A percentile compares a stretch with the other conserved stretches of the same genome.
Evolutionary conservation across 2,113 vertebrate species (phyloP).

Genomic region (Phalacrocorax brasilianus): DNA sequence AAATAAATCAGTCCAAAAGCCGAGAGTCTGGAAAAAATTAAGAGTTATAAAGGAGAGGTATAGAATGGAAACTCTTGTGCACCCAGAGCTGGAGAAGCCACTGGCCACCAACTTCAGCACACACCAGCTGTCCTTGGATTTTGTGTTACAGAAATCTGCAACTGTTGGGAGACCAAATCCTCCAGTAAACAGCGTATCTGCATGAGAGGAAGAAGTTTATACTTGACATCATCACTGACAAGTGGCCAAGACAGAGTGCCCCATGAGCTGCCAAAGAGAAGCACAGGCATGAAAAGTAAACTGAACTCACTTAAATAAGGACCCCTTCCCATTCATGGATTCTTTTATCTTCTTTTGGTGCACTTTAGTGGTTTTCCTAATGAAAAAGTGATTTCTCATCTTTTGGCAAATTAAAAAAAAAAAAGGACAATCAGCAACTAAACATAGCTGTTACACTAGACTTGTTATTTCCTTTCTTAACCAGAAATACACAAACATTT

Average conservation of each 20-base stretch:
- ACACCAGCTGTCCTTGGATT: neutral
- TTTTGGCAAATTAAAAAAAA: neutral
- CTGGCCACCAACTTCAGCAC: neutral
- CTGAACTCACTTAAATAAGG: neutral
- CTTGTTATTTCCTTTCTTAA: conserved; percentile 38
- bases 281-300: neutral
- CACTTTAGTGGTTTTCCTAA: neutral
- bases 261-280: fast-evolving
- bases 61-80: neutral
- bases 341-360: neutral
- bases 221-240: neutral
- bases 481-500: conserved; percentile 22
- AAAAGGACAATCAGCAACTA: neutral
- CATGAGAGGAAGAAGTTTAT: neutral
- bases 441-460: neutral
- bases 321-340: neutral
- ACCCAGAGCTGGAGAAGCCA: neutral
- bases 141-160: neutral
- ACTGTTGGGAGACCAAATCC: neutral
- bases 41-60: neutral
- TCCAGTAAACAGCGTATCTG: neutral
- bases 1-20: neutral
- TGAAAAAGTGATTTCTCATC: neutral
- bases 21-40: neutral
- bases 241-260: neutral